phyloP scores from a whole-genome alignment of 2,888 invertebrate genomes.

The Galeruca laticollis region DNA sequence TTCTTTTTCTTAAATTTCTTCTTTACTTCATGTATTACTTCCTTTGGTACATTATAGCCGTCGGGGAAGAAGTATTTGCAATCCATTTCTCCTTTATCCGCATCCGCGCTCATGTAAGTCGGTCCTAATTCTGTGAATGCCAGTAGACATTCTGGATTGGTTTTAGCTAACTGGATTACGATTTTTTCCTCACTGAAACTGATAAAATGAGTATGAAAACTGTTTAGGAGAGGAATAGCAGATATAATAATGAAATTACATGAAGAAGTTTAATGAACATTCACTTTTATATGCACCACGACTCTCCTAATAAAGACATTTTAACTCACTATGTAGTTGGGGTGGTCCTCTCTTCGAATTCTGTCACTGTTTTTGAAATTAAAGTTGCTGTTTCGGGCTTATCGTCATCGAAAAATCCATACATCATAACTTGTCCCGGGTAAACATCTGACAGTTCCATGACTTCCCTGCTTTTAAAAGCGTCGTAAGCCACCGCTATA shows the following conservation, averaged over 20 bases:
- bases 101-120: conserved; percentile 76
- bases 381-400: conserved; percentile 72
- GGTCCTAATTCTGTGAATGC: conserved; percentile 76
- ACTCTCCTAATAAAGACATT: background rate
- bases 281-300: background rate
- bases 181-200: conserved; percentile 74
- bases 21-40: conserved; percentile 65
- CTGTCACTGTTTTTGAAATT: conserved; percentile 73
- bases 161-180: conserved; percentile 76
- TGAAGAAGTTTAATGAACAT: background rate
- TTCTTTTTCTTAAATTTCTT: conserved; percentile 70
- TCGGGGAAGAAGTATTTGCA: conserved; percentile 78
- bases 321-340: conserved; percentile 69
- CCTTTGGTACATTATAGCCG: conserved; percentile 72
- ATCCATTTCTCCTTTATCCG: conserved; percentile 74
- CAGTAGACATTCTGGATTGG: conserved; percentile 74
- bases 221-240: background rate
- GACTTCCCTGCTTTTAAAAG: conserved; percentile 76
- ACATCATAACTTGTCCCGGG: conserved; percentile 71
- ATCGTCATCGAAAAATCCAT: conserved; percentile 78
- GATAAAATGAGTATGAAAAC: conserved; percentile 10
- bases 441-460: conserved; percentile 69
- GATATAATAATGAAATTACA: background rate
- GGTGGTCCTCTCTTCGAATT: conserved; percentile 71
- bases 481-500: conserved; percentile 77